Base-by-base conservation (phyloP, 2,797 vertebrate species). In the Heteromormyrus szaboi region DNA sequence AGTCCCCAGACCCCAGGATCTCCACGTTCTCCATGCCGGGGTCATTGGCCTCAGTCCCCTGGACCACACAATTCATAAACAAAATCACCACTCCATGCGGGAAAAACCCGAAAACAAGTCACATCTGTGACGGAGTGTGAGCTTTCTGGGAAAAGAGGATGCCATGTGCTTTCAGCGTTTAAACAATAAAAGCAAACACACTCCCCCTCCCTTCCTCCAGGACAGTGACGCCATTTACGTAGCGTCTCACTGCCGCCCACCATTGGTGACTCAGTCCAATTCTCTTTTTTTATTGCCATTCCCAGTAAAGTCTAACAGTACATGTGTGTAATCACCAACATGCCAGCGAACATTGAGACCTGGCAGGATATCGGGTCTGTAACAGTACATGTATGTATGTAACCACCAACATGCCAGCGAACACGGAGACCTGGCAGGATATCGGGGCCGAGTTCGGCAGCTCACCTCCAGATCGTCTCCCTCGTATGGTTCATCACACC, bases 1-100 rank as follows among this genome's bases (percentile, higher is more conserved):
- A 97, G 95, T 99, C 98, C 0, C 96, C 95, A 91, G 96, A 97
- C 92, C 97, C 96, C 93, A 99, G 92, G 95, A 97, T 98, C 93
- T 99, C 98, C 92, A 99, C 98, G 0, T 97, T 98, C 94, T 99
- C 99, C 2, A 98, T 99, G 90, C 97, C 97, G 0, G 97, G 97
- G 92, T 99, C 99, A 2, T 97, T 98, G 89, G 96, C 96, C 48
- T 99, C 98, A 93, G 96, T 96, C 90, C 97, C 97, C 98, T 99
- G 44, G 17, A 46, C 76, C 76, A 79, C 17, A 3, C 76, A n/a
- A 41, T 79, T n/a, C 76, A 79, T 33, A 17, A 33, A 72, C 29
- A 17, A 37, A 33, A 65, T 11, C 22, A 65, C 59, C n/a, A 25
- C 56, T 29, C 22, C 59, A 11, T 29, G 59, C 2, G 2, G 2